Conservation (phyloP, 2,888 invertebrate genomes). For the Machimus rusticus region DNA sequence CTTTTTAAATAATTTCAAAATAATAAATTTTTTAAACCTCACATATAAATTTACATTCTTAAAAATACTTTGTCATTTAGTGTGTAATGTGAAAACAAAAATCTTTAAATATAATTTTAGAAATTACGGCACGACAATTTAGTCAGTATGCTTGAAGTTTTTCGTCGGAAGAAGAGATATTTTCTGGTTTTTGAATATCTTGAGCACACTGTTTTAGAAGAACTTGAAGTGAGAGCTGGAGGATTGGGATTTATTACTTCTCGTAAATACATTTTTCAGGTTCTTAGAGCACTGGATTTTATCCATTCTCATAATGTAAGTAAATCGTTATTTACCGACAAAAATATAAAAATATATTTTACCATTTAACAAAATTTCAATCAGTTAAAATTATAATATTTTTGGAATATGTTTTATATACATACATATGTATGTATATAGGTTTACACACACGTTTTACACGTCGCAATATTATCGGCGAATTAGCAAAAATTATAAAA, state of each 20-base stretch:
- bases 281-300: slow-evolving; percentile 80
- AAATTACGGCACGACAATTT: slow-evolving; percentile 87
- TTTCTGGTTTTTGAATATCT: slow-evolving; percentile 89
- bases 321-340: slow-evolving; percentile 30
- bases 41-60: not conserved
- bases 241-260: slow-evolving; percentile 78
- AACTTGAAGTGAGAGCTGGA: slow-evolving; percentile 76
- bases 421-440: too few relatives aligned
- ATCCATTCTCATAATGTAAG: slow-evolving; percentile 85
- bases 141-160: slow-evolving; percentile 88
- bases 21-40: too few relatives aligned
- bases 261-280: slow-evolving; percentile 80
- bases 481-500: not conserved
- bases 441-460: too few relatives aligned
- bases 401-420: too few relatives aligned
- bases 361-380: too few relatives aligned
- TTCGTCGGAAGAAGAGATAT: slow-evolving; percentile 81
- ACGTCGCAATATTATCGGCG: not conserved
- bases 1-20: too few relatives aligned
- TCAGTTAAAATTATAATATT: too few relatives aligned
- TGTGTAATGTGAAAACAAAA: not conserved
- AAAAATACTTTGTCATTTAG: not conserved
- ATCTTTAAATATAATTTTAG: slow-evolving; percentile 62
- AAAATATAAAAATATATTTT: too few relatives aligned
- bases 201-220: slow-evolving; percentile 85